A percentile compares a stretch with the other conserved stretches of the same genome.
Evolutionary conservation across 2,888 invertebrate species (phyloP).

Genomic region (Chaitophorus viminalis): DNA sequence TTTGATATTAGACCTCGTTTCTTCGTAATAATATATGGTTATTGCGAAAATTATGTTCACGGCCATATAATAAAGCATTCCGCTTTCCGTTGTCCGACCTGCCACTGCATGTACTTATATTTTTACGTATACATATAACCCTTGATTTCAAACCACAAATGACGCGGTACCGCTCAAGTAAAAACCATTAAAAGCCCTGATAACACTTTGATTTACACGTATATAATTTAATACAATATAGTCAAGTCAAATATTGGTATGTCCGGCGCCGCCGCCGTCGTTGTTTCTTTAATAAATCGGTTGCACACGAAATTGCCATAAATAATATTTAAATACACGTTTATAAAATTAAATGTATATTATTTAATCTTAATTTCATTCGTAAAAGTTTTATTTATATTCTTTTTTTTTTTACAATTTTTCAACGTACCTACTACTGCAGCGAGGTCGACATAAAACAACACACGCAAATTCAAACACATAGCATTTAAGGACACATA

Average conservation of each 20-base stretch:
- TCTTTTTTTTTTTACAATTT: no score
- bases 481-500: no score
- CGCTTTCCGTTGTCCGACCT: background rate
- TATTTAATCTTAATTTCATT: no score
- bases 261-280: background rate
- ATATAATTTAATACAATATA: no score
- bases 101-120: background rate
- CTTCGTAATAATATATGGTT: constrained; percentile 1
- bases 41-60: background rate
- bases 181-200: background rate
- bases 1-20: background rate
- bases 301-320: background rate
- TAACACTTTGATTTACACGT: background rate
- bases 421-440: no score
- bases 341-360: no score
- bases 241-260: background rate
- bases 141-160: background rate
- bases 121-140: background rate
- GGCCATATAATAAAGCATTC: background rate
- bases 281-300: background rate
- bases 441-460: no score
- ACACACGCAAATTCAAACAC: no score
- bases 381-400: no score
- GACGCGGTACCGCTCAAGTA: background rate
- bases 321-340: no score